These are phyloP conservation scores for Phrynocephalus versicolor DNA, from an alignment of 2,113 vertebrate genomes.

Conservation along the genomic window DNA sequence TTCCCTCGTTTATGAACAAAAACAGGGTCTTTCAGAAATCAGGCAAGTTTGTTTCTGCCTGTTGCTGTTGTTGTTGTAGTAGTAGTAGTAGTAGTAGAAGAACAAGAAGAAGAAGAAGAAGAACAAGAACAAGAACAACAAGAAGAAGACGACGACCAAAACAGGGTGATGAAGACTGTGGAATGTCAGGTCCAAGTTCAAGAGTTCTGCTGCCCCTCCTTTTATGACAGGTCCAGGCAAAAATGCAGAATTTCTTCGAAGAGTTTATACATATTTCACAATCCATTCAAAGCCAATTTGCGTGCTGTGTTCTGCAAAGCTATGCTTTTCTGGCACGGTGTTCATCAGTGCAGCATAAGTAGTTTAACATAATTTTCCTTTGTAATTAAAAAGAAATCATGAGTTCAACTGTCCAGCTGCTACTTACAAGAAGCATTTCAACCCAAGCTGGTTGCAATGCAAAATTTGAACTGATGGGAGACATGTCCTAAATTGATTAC, in stretches of 20 bases:
- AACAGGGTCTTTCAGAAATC: too few relatives aligned
- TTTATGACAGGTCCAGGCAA: neutral
- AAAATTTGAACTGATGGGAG: neutral
- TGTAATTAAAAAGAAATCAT: constrained; percentile 46
- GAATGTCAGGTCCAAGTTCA: too few relatives aligned
- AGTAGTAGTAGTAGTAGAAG: too few relatives aligned
- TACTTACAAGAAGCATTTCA: constrained; percentile 12
- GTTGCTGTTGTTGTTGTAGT: too few relatives aligned
- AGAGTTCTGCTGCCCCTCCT: too few relatives aligned
- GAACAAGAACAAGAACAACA: too few relatives aligned
- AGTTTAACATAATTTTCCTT: constrained; percentile 32
- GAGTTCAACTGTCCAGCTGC: constrained; percentile 17
- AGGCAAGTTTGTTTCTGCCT: too few relatives aligned
- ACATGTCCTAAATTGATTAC: neutral
- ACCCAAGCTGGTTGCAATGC: neutral
- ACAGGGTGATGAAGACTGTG: too few relatives aligned
- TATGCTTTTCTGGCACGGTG: constrained; percentile 34
- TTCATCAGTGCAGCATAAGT: neutral
- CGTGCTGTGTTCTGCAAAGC: neutral
- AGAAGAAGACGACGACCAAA: too few relatives aligned
- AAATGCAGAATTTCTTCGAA: constrained; percentile 22
- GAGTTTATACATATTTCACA: constrained; percentile 28
- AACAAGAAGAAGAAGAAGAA: too few relatives aligned
- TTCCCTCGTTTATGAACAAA: too few relatives aligned
- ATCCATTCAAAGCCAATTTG: constrained; percentile 21